Base-by-base conservation (phyloP, 2,113 vertebrate genomes). In the Apodemus speciosus region DNA sequence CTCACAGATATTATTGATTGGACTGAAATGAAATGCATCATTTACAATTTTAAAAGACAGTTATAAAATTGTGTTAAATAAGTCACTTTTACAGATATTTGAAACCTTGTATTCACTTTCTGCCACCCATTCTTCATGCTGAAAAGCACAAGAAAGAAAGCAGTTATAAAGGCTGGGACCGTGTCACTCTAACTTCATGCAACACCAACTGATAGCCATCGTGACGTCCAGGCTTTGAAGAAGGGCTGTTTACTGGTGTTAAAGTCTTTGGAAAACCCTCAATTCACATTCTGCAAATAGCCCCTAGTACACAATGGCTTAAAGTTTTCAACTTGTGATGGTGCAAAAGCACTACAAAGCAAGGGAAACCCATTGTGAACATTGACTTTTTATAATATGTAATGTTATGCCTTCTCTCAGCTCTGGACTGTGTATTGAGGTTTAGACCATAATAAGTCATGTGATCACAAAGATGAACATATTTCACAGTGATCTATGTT, bases 41-140 rank as follows among this genome's bases (percentile, higher is more conserved):
- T 27, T 76, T 88, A 30, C 27, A 62, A 40, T 83, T 62, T 81
- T 81, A 77, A 58, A 40, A 43, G n/a, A 83, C 16, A 60, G 23
- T 40, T 43, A 62, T 64, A 72, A 88, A 87, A 79, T 58, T 1
- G 16, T 77, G 5, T 93, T 90, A 23, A 85, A 18, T 71, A 66
- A 92, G 20, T 69, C 79, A 90, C 6, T 92, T 88, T 89, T 38
- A 51, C 35, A 81, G 11, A 49, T 71, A 56, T 53, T 60, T 5
- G 87, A 85, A 95, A 60, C 1, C 1, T 49, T 7, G 86, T 86
- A 40, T 94, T 95, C 32, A 76, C 25, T 60, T 89, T 62, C 53
- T 92, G 25, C n/a, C 77, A 66, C 18, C 69, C 43, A 91, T 46
- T 5, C 30, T 66, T 16, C 4, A 46, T 76, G 27, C 38, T 53